These are phyloP conservation scores for Patella vulgata DNA, from an alignment of 1,140 invertebrate species.

Conservation along the genomic window DNA sequence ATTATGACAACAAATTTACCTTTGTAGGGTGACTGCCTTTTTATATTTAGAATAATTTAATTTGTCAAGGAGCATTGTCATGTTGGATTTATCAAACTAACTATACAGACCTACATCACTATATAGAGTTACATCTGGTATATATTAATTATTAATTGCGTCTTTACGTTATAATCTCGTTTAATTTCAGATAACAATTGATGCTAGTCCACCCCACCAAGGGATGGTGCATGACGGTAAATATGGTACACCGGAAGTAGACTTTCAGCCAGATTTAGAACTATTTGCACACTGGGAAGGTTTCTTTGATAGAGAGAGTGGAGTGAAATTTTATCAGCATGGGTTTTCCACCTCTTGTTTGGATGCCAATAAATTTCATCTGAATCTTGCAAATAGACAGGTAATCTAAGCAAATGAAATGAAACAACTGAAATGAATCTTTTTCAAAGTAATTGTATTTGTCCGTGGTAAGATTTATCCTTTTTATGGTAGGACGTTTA, in stretches of 20 bases:
- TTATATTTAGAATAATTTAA: too few relatives aligned
- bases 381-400: constrained; percentile 6
- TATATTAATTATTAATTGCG: too few relatives aligned
- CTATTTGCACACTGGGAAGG: constrained; percentile 38
- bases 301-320: constrained; percentile 49
- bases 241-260: constrained; percentile 26
- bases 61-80: too few relatives aligned
- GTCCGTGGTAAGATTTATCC: too few relatives aligned
- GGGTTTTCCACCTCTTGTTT: constrained; percentile 24
- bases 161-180: too few relatives aligned
- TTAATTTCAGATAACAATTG: constrained; percentile 41
- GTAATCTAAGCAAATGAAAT: constrained; percentile 3
- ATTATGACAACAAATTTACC: too few relatives aligned
- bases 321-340: constrained; percentile 40
- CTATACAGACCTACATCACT: too few relatives aligned
- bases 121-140: too few relatives aligned
- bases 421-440: not conserved
- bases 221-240: constrained; percentile 40
- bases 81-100: too few relatives aligned
- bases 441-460: too few relatives aligned
- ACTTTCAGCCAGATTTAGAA: constrained; percentile 26
- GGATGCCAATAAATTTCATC: constrained; percentile 11
- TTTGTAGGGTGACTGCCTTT: too few relatives aligned
- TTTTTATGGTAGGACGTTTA: too few relatives aligned
- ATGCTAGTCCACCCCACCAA: constrained; percentile 33